Conservation (phyloP, 2,113 vertebrate genomes). For the Centrocercus urophasianus region DNA sequence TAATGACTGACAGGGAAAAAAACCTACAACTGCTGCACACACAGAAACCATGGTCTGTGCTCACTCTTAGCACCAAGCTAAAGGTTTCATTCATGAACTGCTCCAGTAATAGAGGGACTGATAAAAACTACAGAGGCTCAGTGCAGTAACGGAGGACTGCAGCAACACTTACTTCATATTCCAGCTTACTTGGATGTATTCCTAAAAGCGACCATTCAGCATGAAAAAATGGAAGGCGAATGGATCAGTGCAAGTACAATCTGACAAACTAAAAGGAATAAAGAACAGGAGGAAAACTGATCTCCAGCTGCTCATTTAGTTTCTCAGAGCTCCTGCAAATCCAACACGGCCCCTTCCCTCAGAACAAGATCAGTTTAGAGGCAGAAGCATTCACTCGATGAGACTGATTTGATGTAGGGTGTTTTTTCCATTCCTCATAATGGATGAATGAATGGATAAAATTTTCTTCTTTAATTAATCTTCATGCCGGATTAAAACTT, state of each 20-base stretch:
- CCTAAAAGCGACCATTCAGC: background rate
- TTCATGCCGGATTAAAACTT: background rate
- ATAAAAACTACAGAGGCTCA: background rate
- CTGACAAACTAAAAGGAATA: background rate
- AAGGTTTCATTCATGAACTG: background rate
- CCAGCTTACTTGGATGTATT: background rate
- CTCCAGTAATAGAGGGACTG: background rate
- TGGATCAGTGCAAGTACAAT: background rate
- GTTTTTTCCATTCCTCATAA: background rate
- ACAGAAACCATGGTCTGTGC: background rate
- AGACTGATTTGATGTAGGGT: background rate
- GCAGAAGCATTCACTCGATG: background rate
- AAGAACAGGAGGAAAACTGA: background rate
- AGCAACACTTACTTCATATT: rapidly evolving
- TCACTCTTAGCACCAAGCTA: background rate
- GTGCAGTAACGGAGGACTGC: background rate
- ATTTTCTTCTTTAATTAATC: background rate
- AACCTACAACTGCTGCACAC: background rate
- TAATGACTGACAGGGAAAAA: background rate
- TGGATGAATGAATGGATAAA: background rate
- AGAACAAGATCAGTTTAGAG: background rate
- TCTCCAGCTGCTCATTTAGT: background rate
- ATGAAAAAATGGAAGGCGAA: background rate
- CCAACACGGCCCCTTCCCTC: background rate
- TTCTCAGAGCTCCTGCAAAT: background rate